Evolutionary conservation across 2,888 invertebrate genomes (phyloP).

Genomic region (Spisula solida): DNA sequence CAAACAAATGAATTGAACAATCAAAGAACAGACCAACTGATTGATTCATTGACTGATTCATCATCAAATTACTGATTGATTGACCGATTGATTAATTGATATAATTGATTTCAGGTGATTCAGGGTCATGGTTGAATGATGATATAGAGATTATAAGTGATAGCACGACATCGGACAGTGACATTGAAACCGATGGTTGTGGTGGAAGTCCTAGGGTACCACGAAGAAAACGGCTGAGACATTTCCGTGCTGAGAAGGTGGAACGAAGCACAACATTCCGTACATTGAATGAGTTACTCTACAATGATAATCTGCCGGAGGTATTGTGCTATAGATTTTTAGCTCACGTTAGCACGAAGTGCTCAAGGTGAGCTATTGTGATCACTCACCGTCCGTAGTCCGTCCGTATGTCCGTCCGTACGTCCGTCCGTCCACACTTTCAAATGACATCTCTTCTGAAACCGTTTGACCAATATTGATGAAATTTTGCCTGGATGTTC

Average conservation of each 20-base stretch:
- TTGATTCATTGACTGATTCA: too few species aligned
- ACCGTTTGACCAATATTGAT: too few species aligned
- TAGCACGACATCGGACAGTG: constrained; percentile 89
- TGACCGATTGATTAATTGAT: background rate
- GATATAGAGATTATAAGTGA: constrained; percentile 59
- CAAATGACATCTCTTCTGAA: too few species aligned
- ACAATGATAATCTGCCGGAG: constrained; percentile 87
- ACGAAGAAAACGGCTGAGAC: constrained; percentile 89
- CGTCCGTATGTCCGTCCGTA: too few species aligned
- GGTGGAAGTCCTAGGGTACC: constrained; percentile 95
- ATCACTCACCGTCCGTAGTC: too few species aligned
- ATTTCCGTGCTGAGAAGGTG: constrained; percentile 82
- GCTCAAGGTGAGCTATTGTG: too few species aligned
- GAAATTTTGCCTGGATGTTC: too few species aligned
- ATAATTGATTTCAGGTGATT: constrained; percentile 23
- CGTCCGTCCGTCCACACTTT: too few species aligned
- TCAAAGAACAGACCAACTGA: too few species aligned
- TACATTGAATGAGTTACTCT: constrained; percentile 85
- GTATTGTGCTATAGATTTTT: constrained; percentile 73
- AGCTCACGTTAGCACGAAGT: too few species aligned
- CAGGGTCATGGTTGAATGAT: constrained; percentile 33
- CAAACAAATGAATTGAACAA: too few species aligned
- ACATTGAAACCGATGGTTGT: constrained; percentile 92
- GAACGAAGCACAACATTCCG: constrained; percentile 84
- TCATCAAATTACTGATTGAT: background rate